These are phyloP conservation scores for Agapornis canus DNA, from an alignment of 2,797 vertebrate species.

Conservation along the genomic window DNA sequence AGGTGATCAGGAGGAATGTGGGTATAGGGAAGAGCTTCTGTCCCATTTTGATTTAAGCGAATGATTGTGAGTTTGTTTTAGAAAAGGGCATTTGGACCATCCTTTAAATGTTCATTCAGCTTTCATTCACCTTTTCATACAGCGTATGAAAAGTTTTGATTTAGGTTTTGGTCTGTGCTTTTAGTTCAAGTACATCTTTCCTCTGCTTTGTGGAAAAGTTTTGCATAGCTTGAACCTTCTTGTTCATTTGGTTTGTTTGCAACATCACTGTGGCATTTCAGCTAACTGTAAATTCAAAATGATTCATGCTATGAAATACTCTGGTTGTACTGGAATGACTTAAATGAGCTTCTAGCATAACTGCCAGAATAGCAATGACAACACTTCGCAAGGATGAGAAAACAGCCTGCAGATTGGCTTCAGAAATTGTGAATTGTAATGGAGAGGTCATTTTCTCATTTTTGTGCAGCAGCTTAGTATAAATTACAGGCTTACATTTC, in stretches of 20 bases:
- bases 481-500: neutral
- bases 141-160: neutral
- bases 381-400: neutral
- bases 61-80: slow-evolving; percentile 24
- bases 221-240: neutral
- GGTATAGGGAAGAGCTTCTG: neutral
- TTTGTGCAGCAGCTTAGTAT: neutral
- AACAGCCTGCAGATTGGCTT: neutral
- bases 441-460: neutral
- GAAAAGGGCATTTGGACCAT: slow-evolving; percentile 11
- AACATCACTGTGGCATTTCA: neutral
- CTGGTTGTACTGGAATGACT: slow-evolving; percentile 11
- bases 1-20: neutral
- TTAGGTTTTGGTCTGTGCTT: neutral
- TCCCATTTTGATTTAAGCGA: slow-evolving; percentile 4
- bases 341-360: neutral
- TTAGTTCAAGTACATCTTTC: neutral
- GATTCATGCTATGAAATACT: neutral
- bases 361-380: neutral
- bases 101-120: neutral
- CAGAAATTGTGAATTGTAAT: neutral
- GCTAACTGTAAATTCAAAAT: neutral
- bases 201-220: neutral
- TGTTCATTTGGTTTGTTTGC: slow-evolving; percentile 19
- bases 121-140: neutral